Evolutionary conservation across 1,140 invertebrate genomes (phyloP), one percentile per base, ranked within the genome.

Genomic region (Agrypnia vestita): DNA sequence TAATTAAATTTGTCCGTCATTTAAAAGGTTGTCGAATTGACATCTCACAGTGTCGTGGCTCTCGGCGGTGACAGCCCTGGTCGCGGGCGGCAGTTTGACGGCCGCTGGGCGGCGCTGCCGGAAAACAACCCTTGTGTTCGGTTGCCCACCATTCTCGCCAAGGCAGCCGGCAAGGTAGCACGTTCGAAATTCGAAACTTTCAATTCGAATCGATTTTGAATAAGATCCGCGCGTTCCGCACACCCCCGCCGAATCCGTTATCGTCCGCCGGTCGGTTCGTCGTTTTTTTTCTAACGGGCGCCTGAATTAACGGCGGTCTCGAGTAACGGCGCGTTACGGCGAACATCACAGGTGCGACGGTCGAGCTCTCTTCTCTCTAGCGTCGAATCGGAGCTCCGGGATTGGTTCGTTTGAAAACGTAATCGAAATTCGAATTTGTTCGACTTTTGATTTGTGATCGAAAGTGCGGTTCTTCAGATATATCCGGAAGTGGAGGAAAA

Each of bases 141-240:
- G 4, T 12, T 0, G 9, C 25, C 25, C 17, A 17, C 25, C 59
- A 62, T 35, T 62, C 59, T 62, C 59, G 1, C 17, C 13, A 19
- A 21, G 25, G 59, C 59, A 62, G 59, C 25, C 59, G 25, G 8
- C 59, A 25, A 62, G 25, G 59, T 62, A 62, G 19, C 19, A 62
- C 59, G 59, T 62, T 62, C 59, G 19, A 62, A 21, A 35, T 62
- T 62, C 59, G 25, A 62, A 62, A 7, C 25, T 56, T 56, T 3
- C 11, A 21, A 62, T 62, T 62, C 59, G 59, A 62, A 62, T 62
- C 59, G 59, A 62, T 62, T 62, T 62, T 62, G 59, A 62, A 62
- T 62, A 62, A 62, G 59, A 21, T 21, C 6, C 59, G 59, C 59
- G 59, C 59, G 59, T 62, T 62, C 59, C 17, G 25, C 15, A 15